Base-by-base conservation (phyloP, 2,113 vertebrate genomes). In the Lophius piscatorius region DNA sequence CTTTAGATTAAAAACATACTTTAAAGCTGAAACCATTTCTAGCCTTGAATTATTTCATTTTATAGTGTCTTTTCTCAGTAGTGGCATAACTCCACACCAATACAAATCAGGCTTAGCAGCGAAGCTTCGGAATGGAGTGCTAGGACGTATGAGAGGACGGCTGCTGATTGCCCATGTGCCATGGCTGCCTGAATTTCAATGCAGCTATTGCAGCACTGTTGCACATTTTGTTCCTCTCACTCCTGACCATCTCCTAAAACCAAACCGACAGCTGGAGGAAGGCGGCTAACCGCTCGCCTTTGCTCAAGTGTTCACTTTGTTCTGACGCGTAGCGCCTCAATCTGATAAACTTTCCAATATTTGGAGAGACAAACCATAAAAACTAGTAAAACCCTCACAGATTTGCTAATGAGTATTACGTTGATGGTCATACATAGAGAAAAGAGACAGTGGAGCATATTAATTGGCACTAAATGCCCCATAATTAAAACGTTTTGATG, bases 181-280 rank as follows among this genome's bases (percentile, higher is more conserved):
- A 60, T 73, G 58, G 62, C 74, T 71, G 70, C 23, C 58, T 57
- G 74, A 72, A 74, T 81, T 69, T 74, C 59, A 70, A 83, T 80
- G 60, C 59, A 72, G 46, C 69, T 24, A 47, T 60, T 50, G 63
- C 74, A 57, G 68, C 60, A 59, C 80, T 70, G 66, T 42, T 66
- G 48, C 70, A 68, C 60, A 68, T 71, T 70, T 68, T 50, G 65
- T 45, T 54, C 52, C 40, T 72, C 64, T 52, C 64, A 46, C 34
- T 70, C 54, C 69, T 64, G 75, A 61, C 64, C 68, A 35, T 83
- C 38, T 60, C 50, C 26, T 54, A 58, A 66, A 82, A 67, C 28
- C 18, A 49, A 69, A 66, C 34, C 10, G 61, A 75, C 80, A 80
- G 35, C 41, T 35, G 52, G 49, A 57, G 54, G 45, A 61, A 42